Conservation (phyloP, 2,797 vertebrate genomes). For the Mus spretus region DNA sequence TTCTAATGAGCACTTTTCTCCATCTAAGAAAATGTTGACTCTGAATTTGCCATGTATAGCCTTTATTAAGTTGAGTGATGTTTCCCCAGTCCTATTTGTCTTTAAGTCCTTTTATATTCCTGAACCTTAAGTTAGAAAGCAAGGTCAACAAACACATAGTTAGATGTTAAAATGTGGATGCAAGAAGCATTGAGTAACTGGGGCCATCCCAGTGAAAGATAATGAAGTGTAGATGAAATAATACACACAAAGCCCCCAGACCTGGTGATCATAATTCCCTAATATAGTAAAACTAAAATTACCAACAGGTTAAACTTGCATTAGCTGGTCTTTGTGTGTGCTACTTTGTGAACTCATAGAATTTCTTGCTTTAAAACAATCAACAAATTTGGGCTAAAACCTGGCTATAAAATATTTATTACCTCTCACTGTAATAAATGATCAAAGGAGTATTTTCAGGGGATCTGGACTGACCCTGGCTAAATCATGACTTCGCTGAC, state of each 20-base stretch:
- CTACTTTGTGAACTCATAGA: constrained; percentile 13
- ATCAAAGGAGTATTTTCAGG: not conserved
- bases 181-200: not conserved
- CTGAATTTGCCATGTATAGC: not conserved
- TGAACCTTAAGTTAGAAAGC: not conserved
- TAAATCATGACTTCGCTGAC: not conserved
- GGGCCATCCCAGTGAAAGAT: not conserved
- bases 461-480: not conserved
- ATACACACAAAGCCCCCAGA: not conserved
- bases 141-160: not conserved
- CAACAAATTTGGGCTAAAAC: not conserved
- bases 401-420: not conserved
- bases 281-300: not conserved
- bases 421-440: not conserved
- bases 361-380: constrained; percentile 63
- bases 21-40: not conserved
- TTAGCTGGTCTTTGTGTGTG: not conserved
- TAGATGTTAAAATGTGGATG: not conserved
- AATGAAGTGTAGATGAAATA: not conserved
- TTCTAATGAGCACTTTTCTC: not conserved
- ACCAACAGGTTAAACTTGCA: not conserved
- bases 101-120: not conserved
- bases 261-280: not conserved
- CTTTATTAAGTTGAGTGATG: not conserved
- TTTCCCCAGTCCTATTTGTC: not conserved